Base-by-base conservation (phyloP, 2,888 invertebrate species). In the Acrobeloides nanus region DNA sequence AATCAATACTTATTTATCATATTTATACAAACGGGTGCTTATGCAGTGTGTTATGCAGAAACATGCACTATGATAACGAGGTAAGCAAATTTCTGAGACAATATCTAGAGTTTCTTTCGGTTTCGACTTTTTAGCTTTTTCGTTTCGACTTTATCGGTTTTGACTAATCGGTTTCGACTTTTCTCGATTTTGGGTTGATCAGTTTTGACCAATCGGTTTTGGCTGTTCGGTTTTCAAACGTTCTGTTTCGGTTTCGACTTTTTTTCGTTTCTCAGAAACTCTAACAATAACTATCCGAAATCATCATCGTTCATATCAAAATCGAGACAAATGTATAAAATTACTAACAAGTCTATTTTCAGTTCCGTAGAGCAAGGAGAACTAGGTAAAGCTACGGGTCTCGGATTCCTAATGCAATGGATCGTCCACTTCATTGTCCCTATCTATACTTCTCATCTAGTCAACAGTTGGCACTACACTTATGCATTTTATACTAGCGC, bases 401-500 rank as follows among this genome's bases (percentile, higher is more conserved):
- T 73, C 23, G 73, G 70, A 1, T 67, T 66, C 20, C 65, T 67
- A 65, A 61, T 60, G 26, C 68, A 68, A 43, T 72, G 72, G 72
- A 45, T 61, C n/a, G 61, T 63, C 8, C 68, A 72, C 51, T 69
- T 71, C 51, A 47, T 69, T 33, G 57, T 73, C n/a, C 72, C 72
- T 6, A 58, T 73, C 43, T 64, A 68, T 47, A 63, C 70, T 6
- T 66, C 65, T 1, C 66, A 72, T 29, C 54, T 72, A 23, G 68
- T 66, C 26, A 39, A 57, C 24, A 39, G 45, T 37, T 63, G 58
- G 42, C 72, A 72, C 52, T 72, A 67, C 60, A 68, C 64, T n/a
- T 73, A 67, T 48, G 71, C 70, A 17, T 72, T 73, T 61, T 72
- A 73, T 62, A 61, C 70, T 4, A 61, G 64, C 15, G 64, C 66